Evolutionary conservation across 2,888 invertebrate genomes (phyloP).

Genomic region (Lasioglossum figueresi): DNA sequence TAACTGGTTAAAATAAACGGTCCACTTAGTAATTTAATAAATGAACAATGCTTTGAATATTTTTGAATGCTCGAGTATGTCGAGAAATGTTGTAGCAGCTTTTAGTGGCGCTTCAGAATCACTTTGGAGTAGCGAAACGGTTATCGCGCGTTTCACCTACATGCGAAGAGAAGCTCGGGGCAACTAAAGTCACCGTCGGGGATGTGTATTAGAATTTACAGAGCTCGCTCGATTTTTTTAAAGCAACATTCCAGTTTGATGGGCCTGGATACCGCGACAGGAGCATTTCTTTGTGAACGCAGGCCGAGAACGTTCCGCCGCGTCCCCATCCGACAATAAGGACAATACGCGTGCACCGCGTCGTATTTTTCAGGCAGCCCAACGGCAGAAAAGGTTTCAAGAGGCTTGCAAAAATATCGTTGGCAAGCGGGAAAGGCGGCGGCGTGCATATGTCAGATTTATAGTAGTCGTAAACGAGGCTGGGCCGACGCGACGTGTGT

Average conservation of each 20-base stretch:
- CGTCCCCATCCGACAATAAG: not conserved
- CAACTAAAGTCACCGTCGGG: not conserved
- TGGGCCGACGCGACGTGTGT: slow-evolving; percentile 18
- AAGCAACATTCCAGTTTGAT: slow-evolving; percentile 5
- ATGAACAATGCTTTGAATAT: too few species aligned
- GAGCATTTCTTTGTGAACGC: not conserved
- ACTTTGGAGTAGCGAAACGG: not conserved
- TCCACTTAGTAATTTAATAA: too few species aligned
- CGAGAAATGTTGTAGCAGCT: not conserved
- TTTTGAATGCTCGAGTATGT: too few species aligned
- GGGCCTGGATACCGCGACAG: not conserved
- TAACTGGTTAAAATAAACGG: too few species aligned
- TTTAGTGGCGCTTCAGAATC: not conserved
- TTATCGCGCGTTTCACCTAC: not conserved
- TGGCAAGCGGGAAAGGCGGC: slow-evolving; percentile 2
- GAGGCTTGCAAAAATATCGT: slow-evolving; percentile 7
- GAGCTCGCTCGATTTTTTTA: not conserved
- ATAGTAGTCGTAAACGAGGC: slow-evolving; percentile 53
- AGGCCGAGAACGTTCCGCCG: not conserved
- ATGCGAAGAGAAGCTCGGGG: not conserved
- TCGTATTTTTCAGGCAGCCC: slow-evolving; percentile 14
- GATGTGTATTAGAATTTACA: not conserved
- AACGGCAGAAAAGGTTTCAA: slow-evolving; percentile 6
- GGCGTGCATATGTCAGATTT: slow-evolving; percentile 55
- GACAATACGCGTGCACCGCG: not conserved